Base-by-base conservation (phyloP, 1,140 invertebrate species). In the Tetragnatha versicolor region DNA sequence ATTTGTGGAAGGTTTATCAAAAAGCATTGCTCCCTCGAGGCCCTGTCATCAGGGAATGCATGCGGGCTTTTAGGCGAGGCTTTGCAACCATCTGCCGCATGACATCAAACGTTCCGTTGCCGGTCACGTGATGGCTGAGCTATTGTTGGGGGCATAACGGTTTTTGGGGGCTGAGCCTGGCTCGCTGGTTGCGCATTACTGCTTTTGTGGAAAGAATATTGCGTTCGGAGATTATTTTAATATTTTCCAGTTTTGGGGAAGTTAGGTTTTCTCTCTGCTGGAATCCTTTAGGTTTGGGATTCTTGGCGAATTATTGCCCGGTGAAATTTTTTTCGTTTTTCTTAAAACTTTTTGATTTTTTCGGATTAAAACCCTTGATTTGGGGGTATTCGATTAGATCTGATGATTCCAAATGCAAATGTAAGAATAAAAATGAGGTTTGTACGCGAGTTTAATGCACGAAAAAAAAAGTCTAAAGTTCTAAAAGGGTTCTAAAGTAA, bases 71-170 rank as follows among this genome's bases (percentile, higher is more conserved):
- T 77, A 65, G 42, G 5, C 10, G 49, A 9, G 7, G 6, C 20
- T 75, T 47, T 63, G 9, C 29, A 35, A 61, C 60, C 73, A 77
- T 77, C 73, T 77, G 73, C 61, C 45, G 45, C 12, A 33, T 33
- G 45, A 5, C 12, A 65, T 35, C 49, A 77, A 77, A 47, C 45
- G 37, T 77, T 77, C 73, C 73, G 73, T 77, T 77, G 73, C 20
- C 29, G 60, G 55, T 77, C 73, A 77, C 73, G 73, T 77, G 73
- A 77, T 22, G 31, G 3, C 35, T 10, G n/a, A 27, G 4, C 73
- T 65, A 49, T 77, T 65, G 60, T 65, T 53, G 33, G 35, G 29
- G 1, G 33, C 29, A n/a, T 66, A 77, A 77, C 73, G 73, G 73
- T 77, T 77, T 77, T 77, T 77, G 47, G 37, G 35, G 20, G 61